A percentile compares a stretch with the other conserved stretches of the same genome.
Conservation (phyloP, 2,797 vertebrate species). For the Hydrophis major region DNA sequence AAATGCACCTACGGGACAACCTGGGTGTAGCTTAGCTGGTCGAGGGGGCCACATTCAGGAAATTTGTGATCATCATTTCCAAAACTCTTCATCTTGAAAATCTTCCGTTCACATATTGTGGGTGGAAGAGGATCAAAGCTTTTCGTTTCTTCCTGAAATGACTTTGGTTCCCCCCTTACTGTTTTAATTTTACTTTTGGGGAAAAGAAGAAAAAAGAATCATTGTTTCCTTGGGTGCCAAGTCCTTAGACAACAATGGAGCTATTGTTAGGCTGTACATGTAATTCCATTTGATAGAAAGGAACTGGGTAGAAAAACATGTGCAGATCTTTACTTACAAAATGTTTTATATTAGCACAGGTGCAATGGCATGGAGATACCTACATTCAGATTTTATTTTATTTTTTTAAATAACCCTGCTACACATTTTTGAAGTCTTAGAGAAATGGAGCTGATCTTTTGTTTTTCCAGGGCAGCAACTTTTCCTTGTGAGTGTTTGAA, state of each 20-base stretch:
- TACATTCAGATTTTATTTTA: background rate
- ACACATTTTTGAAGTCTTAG: background rate
- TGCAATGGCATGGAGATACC: background rate
- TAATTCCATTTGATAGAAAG: slow-evolving; percentile 49
- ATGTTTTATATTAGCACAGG: background rate
- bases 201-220: slow-evolving; percentile 50
- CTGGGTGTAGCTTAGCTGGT: background rate
- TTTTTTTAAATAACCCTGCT: too few species aligned
- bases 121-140: slow-evolving; percentile 9
- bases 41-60: background rate
- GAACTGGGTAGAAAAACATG: slow-evolving; percentile 39
- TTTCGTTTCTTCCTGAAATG: slow-evolving; percentile 40
- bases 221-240: slow-evolving; percentile 58
- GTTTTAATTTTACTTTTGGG: slow-evolving; percentile 55
- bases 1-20: background rate
- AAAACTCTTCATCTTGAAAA: slow-evolving; percentile 9
- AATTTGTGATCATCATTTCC: background rate
- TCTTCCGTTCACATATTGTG: slow-evolving; percentile 22
- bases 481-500: background rate
- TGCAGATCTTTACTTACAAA: slow-evolving; percentile 56
- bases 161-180: background rate
- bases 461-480: background rate
- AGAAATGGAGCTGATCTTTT: background rate
- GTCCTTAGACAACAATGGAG: slow-evolving; percentile 48
- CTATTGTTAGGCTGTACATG: slow-evolving; percentile 51